Evolutionary conservation across 2,113 vertebrate genomes (phyloP), one percentile per base, ranked within the genome.

Genomic region (Myrmecophaga tridactyla): DNA sequence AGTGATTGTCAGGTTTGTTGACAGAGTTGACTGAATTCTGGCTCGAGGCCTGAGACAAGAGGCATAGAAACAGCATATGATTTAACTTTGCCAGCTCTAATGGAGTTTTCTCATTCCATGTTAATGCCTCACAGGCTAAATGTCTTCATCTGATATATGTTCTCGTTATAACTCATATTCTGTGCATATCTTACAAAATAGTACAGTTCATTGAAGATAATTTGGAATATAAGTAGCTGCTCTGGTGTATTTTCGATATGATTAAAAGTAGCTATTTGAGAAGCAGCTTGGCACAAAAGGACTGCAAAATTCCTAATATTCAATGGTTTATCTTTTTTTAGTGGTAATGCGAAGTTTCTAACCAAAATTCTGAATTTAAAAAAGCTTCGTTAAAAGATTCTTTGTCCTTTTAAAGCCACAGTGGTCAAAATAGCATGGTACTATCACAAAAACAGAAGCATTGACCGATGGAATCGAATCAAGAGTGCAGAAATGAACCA

Each of bases 291-390:
- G 56, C 60, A 51, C 41, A 73, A 91, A 90, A 29, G 31, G 34
- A 7, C 58, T 75, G 82, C 29, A 72, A 1, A 15, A 31, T 83
- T 84, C 72, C 36, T 88, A 63, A 36, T 67, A 88, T 62, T 73
- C n/a, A 53, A 51, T 65, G 34, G 2, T n/a, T 41, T 72, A 2
- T 6, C 15, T 39, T 82, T n/a, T 94, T 86, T 70, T 65, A 58
- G 83, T 53, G 43, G 9, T 82, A 63, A 58, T 81, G 88, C 80
- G 65, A 92, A 91, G 15, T 34, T 63, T 94, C 34, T 91, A 88
- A 88, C 41, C 56, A n/a, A 91, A 91, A 89, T 91, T 87, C 51
- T 69, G 20, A 73, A 41, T 73, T 69, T 39, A 51, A 27, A 85
- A 82, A 82, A 34, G 21, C 3, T 69, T 76, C 51, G 70, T 36